Conservation (phyloP, 2,797 vertebrate genomes). For the Scyliorhinus canicula region DNA sequence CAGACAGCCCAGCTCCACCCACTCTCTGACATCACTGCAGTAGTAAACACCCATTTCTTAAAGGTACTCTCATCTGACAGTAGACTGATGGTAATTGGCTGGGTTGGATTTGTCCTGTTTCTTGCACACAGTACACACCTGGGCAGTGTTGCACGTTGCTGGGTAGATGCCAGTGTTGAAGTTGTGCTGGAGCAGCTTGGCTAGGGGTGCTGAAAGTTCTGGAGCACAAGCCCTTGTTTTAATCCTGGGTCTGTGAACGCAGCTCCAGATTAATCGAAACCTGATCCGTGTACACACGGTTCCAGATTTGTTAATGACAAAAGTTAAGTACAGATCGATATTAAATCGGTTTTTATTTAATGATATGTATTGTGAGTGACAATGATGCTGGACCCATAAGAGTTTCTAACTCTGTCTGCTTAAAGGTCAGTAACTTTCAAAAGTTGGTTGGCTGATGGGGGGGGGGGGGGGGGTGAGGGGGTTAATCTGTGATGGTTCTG, state of each 20-base stretch:
- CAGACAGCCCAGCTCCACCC: too few species aligned
- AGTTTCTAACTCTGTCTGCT: neutral
- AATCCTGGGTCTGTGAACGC: neutral
- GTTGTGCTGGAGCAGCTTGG: too few species aligned
- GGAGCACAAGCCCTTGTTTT: neutral
- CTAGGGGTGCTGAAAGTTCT: neutral
- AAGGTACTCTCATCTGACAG: too few species aligned
- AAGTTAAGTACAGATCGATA: neutral
- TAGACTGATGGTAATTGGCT: neutral
- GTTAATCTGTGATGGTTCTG: neutral
- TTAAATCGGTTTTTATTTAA: neutral
- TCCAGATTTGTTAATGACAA: neutral
- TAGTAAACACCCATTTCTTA: too few species aligned
- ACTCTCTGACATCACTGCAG: too few species aligned
- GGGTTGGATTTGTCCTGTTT: neutral
- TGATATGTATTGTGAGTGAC: neutral
- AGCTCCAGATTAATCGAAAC: neutral
- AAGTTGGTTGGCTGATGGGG: too few species aligned
- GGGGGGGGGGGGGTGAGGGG: too few species aligned
- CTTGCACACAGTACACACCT: neutral
- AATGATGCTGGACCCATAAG: neutral
- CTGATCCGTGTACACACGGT: neutral
- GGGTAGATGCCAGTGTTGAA: neutral
- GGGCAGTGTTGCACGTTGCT: neutral
- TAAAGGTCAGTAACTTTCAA: neutral